Evolutionary conservation across 2,888 invertebrate species (phyloP), one percentile per base, ranked within the genome.

Genomic region (Leptarthrus brevirostris): DNA sequence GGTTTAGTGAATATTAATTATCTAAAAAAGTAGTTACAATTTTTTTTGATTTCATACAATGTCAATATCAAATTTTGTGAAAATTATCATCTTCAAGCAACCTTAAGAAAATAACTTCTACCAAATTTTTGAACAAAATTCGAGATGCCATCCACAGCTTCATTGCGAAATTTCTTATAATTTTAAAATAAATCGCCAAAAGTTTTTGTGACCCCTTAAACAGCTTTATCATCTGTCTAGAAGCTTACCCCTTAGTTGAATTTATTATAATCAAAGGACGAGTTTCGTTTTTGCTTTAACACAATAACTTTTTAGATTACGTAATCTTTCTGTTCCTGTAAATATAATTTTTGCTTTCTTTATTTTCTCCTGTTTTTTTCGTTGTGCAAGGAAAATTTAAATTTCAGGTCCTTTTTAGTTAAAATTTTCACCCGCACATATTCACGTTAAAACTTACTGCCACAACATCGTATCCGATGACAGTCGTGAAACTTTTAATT

Each of bases 201-300:
- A 30, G 24, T 47, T 26, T 66, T 66, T 47, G 40, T 36, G 30
- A 8, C 34, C 58, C 36, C 47, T 47, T 66, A 47, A 66, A 66
- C 36, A 66, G 64, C 64, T 66, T 66, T 66, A 47, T 66, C 64
- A 66, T 66, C 47, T 66, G 64, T 66, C 47, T 66, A 66, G 64
- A 66, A 66, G 64, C 64, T 66, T 66, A 14, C 24, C 47, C 40
- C 47, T 47, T 66, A 66, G 64, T 22, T 66, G 34, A 66, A 22
- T 47, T n/a, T n/a, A n/a, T n/a, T 47, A 66, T 44, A 64, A 64
- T 61, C 36, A 61, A 61, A 36, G 40, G 40, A 61, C 34, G 34
- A 61, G 56, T 56, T 56, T 56, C 8, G 12, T 56, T 30, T 30
- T 66, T 66, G 64, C 47, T 66, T 66, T 44, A 20, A n/a, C 8